Base-by-base conservation (phyloP, 2,797 vertebrate genomes). In the Tangara arthus region DNA sequence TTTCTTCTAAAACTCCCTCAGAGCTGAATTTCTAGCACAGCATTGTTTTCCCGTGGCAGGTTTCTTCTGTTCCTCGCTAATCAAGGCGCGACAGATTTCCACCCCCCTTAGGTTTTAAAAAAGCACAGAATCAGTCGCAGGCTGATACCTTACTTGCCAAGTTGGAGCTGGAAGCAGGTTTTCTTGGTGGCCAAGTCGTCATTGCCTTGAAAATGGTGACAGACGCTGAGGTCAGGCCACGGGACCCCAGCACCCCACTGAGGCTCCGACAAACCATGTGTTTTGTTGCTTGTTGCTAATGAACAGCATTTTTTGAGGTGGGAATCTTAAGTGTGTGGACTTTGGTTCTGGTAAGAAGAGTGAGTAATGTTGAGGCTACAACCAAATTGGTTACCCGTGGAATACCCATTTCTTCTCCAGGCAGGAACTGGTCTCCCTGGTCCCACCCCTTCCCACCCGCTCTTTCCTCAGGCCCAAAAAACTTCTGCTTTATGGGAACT, bases 71-170 rank as follows among this genome's bases (percentile, higher is more conserved):
- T 97, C 81, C 92, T 95, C 7, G 13, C 94, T 97, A 97, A 98
- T 97, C 91, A 92, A 97, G 96, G 79, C 5, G 2, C 24, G 87
- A 97, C 96, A 97, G 97, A 96, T 97, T 96, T 96, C 69, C 71
- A 77, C 90, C 82, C 96, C 96, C 92, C 94, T 94, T 82, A 94
- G 94, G 96, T 97, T 98, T 95, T 93, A 81, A 94, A 97, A 97
- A 97, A 96, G 96, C 97, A 97, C 97, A 87, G 97, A 97, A 97
- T 96, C 87, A 92, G 93, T 97, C 11, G 6, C 97, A 97, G 95
- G 93, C 97, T 96, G 90, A 80, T 97, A 94, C 96, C 97, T 97
- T 87, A 93, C 93, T 97, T 98, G 98, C 97, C 97, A 98, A 97
- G 82, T 97, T 97, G 97, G 97, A 97, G 96, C 97, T 96, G 4